Percentiles rank a stretch among this genome's conserved stretches.
These are phyloP conservation scores for Promerops cafer DNA, from an alignment of 2,113 vertebrate species.

Conservation along the genomic window DNA sequence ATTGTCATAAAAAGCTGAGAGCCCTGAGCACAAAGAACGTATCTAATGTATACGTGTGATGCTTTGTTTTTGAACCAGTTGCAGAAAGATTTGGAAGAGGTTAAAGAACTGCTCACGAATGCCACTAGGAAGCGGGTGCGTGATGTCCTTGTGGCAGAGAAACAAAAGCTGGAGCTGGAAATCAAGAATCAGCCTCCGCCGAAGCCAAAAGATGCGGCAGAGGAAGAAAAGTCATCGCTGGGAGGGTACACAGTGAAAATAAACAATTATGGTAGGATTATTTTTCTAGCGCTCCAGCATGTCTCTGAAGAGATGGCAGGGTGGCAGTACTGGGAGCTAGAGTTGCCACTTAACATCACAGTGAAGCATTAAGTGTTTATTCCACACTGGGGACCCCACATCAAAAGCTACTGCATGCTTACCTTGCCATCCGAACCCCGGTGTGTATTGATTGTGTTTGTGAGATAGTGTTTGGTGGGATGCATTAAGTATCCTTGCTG, in stretches of 20 bases:
- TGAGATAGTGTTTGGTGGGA: background rate
- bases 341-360: background rate
- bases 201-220: constrained; percentile 73
- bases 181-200: constrained; percentile 76
- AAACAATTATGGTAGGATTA: constrained; percentile 86
- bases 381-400: background rate
- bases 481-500: background rate
- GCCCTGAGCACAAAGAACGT: too few species aligned
- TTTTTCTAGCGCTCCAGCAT: background rate
- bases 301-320: background rate
- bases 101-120: constrained; percentile 77
- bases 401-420: accelerated
- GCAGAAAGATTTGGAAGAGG: constrained; percentile 86
- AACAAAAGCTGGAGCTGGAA: constrained; percentile 86
- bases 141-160: constrained; percentile 82
- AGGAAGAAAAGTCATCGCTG: constrained; percentile 68
- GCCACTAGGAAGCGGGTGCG: constrained; percentile 80
- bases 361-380: background rate
- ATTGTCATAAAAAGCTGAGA: background rate
- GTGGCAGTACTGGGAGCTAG: background rate
- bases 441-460: background rate
- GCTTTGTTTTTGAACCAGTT: constrained; percentile 62
- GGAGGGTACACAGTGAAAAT: constrained; percentile 90
- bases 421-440: accelerated
- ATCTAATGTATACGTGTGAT: accelerated